Base-by-base conservation (phyloP, 2,113 vertebrate species). In the Verasper variegatus region DNA sequence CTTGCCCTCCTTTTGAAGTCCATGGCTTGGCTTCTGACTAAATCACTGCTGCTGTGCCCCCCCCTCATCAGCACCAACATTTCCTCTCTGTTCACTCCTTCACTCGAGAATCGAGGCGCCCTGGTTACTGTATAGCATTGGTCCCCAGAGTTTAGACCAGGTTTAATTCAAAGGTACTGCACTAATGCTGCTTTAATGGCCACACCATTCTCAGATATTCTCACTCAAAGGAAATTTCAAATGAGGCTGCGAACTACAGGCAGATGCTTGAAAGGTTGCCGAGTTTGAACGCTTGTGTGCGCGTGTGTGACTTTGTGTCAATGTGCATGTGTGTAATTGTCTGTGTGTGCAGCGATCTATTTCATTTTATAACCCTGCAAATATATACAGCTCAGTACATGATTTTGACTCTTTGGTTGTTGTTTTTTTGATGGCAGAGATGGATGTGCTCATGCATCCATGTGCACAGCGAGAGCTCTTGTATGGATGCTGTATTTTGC, bases 101-200 rank as follows among this genome's bases (percentile, higher is more conserved):
- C 37, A n/a, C 70, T 75, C 54, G 76, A 79, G 81, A 83, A 91
- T 78, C 67, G 82, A 91, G 86, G 86, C 80, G 78, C 88, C 88
- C 82, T 93, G 92, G 90, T 94, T 91, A 75, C 73, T 52, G 80
- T 92, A 92, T 89, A 89, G 95, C 94, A 94, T 93, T 85, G 83
- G 89, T 92, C 95, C 85, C 96, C 87, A 86, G 94, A 94, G 95
- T 96, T 95, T 95, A 84, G 82, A 67, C 92, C 91, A 93, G 94
- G 94, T 94, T 95, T 97, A 94, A 97, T 96, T 97, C 96, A 95
- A 95, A 96, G 93, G 89, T 93, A 92, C 92, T 82, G 80, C 88
- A 90, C 90, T 93, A 92, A 93, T 95, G 94, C 94, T 89, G 93
- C 93, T 95, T 96, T 96, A 97, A 96, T 96, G 95, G 94, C 87